phyloP scores from a whole-genome alignment of 2,797 vertebrate species.

The Kryptolebias ocellatus region DNA sequence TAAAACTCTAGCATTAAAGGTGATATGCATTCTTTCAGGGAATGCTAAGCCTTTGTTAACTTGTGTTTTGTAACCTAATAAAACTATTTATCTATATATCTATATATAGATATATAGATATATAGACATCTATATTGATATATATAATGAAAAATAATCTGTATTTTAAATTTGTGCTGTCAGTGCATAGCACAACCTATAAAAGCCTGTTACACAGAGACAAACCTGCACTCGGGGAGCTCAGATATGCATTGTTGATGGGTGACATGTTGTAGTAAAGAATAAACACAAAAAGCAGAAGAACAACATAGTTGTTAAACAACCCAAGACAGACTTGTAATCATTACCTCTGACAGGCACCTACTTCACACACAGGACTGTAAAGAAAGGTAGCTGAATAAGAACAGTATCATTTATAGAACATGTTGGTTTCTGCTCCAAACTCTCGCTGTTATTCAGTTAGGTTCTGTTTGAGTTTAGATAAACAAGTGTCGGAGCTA shows the following conservation, averaged over 20 bases:
- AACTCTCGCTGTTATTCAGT: not conserved
- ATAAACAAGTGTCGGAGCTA: not conserved
- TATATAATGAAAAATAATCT: no score
- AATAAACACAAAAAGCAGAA: constrained; percentile 3
- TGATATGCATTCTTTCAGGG: no score
- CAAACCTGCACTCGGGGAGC: not conserved
- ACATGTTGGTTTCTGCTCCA: not conserved
- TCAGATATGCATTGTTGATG: not conserved
- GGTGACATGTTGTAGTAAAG: not conserved
- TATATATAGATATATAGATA: not conserved
- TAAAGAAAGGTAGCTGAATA: not conserved
- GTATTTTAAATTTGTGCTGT: no score
- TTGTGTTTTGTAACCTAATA: no score
- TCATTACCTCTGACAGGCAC: constrained; percentile 33
- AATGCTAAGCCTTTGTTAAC: no score
- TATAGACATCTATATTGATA: not conserved
- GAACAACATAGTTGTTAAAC: constrained; percentile 32
- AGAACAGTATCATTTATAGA: not conserved
- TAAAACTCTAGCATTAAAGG: no score
- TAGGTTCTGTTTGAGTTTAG: no score
- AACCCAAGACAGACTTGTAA: constrained; percentile 7
- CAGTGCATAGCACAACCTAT: not conserved
- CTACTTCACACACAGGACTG: not conserved
- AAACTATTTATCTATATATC: not conserved
- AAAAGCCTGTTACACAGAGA: not conserved